A percentile compares a stretch with the other conserved stretches of the same genome.
phyloP scores from a whole-genome alignment of 2,113 vertebrate genomes.

The Hiodon tergisus region DNA sequence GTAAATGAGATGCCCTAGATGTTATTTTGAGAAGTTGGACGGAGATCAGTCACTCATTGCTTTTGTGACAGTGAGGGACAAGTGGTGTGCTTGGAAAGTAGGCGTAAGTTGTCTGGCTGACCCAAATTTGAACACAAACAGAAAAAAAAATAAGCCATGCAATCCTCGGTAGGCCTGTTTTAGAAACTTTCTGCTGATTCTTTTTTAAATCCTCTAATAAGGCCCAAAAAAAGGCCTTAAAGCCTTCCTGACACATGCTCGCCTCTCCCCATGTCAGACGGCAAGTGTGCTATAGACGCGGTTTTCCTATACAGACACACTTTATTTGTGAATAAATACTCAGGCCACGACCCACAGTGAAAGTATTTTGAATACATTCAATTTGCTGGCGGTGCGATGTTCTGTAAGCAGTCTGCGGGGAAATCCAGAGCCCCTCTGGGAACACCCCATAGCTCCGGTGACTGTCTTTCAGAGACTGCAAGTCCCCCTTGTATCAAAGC shows the following conservation, averaged over 20 bases:
- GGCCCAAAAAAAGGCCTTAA: not conserved
- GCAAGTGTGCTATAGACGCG: not conserved
- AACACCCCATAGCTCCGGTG: not conserved
- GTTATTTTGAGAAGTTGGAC: conserved; percentile 40
- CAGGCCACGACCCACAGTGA: not conserved
- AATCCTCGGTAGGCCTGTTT: conserved; percentile 39
- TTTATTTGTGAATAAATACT: not conserved
- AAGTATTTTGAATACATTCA: not conserved
- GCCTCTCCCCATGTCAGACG: not conserved
- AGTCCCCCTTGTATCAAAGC: not conserved
- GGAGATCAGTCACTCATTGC: conserved; percentile 30
- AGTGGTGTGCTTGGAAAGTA: conserved; percentile 36
- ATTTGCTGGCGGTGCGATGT: not conserved
- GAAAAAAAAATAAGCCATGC: conserved; percentile 35
- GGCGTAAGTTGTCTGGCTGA: conserved; percentile 43
- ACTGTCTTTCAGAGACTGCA: not conserved
- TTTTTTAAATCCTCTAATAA: conserved; percentile 17
- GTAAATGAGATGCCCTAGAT: conserved; percentile 60
- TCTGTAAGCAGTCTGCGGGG: not conserved
- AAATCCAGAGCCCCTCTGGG: not conserved
- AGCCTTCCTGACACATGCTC: too few species aligned
- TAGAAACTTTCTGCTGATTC: conserved; percentile 40
- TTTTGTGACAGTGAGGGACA: conserved; percentile 44
- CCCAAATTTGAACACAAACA: conserved; percentile 32
- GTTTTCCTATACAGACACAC: not conserved